Base-by-base conservation (phyloP, 2,113 vertebrate genomes). In the Tyrannus savana region DNA sequence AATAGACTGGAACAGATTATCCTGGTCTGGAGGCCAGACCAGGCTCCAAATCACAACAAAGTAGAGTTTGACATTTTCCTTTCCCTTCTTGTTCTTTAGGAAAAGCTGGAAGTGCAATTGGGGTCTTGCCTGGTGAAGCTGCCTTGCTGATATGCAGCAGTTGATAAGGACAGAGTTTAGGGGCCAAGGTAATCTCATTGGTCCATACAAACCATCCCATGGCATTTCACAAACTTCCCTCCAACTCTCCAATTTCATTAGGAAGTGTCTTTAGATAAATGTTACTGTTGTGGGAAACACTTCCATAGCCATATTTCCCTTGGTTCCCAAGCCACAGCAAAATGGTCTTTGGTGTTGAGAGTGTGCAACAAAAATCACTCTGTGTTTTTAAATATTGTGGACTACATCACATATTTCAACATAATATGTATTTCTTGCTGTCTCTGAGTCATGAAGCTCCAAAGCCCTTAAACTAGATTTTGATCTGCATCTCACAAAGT, bases 121-220 rank as follows among this genome's bases (percentile, higher is more conserved):
- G 39, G 93, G 84, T 97, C 96, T 71, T 73, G 72, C 39, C 80
- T 87, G n/a, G 49, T 58, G 67, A 73, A 86, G 72, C 64, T 92
- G 67, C 69, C 74, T 87, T 7, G 0, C 47, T 91, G 84, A 79
- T 88, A 41, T 23, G 5, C 87, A 81, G 50, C 23, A n/a, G 86
- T 23, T 92, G 66, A 18, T n/a, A 76, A 75, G 22, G 53, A 50
- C 37, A 72, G 59, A 73, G 35, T 4, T 81, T 74, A 81, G 67
- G 7, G 19, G 78, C 60, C 62, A 14, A 59, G 12, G 18, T 80
- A 87, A 93, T 96, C 88, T 86, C 59, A 39, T 3, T 80, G 42
- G 94, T 71, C 50, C 55, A 28, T n/a, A 79, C 24, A 74, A 90
- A 90, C 19, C 5, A 12, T 25, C 2, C 55, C 14, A 8, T 67